Base-by-base conservation (phyloP, 2,888 invertebrate genomes). In the Oxytorus armatus region DNA sequence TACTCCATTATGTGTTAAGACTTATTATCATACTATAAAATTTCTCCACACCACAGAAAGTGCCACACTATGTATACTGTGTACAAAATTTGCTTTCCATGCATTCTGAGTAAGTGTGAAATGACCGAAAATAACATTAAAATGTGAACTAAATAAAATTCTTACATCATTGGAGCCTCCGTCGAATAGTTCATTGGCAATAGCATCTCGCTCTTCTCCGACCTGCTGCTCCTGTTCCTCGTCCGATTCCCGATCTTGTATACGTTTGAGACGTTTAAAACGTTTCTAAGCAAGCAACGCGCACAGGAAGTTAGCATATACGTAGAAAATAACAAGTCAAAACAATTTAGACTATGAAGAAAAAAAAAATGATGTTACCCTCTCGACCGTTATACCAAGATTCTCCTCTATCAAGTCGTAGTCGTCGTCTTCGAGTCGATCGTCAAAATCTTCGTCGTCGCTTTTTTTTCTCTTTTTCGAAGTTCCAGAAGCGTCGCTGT, bases 371-470 rank as follows among this genome's bases (percentile, higher is more conserved):
- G 1, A n/a, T 55, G 93, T 92, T 93, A 96, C 97, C 91, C 96
- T 94, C 89, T 96, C 95, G 82, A 98, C 96, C 94, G 98, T 97
- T 0, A 97, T 96, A 82, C 98, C 98, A 89, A 98, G 94, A 94
- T 99, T 99, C 92, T 98, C 99, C 90, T 98, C 98, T 88, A 99
- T 96, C 55, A 99, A 94, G 91, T 98, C 98, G 92, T 98, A 97
- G 93, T 99, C 99, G 88, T 99, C 99, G 90, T 99, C 99, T 91
- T 98, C 98, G 14, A 99, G 92, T 73, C 98, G 94, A 89, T 98
- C 98, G 92, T 97, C 97, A 65, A 96, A 92, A 88, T 97, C 96
- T 89, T 96, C 96, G 86, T 96, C 95, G 88, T 97, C 96, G 91
- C 95, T 95, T 92, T 96, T 96, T 85, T 96, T 96, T 87, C 96